These are phyloP conservation scores for Aphodius granarius DNA, from an alignment of 2,888 invertebrate species.

Conservation along the genomic window DNA sequence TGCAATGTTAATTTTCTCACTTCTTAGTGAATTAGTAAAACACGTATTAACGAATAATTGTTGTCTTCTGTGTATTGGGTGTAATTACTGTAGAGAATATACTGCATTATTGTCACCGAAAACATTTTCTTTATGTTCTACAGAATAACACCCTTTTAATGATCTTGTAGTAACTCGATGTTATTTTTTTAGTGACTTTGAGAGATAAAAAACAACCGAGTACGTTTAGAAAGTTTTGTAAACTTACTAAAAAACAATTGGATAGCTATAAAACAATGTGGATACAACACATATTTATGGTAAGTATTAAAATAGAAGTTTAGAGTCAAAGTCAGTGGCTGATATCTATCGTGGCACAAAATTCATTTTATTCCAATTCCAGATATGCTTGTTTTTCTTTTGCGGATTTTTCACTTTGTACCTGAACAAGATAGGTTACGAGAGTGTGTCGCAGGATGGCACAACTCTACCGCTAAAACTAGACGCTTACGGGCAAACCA, in stretches of 20 bases:
- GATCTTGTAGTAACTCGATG: not conserved
- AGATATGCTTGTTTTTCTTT: conserved; percentile 7
- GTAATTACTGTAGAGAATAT: not conserved
- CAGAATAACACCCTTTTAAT: not conserved
- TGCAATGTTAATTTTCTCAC: not conserved
- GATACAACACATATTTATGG: not conserved
- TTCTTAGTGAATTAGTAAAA: not conserved
- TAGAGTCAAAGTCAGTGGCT: not conserved
- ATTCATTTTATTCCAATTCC: not conserved
- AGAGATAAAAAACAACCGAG: not conserved
- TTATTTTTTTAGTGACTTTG: not conserved
- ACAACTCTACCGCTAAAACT: conserved; percentile 13
- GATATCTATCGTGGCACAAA: not conserved
- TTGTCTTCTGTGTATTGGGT: not conserved
- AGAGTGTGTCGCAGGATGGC: conserved; percentile 22
- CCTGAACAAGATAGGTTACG: conserved; percentile 7
- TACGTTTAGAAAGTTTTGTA: not conserved
- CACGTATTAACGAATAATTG: not conserved
- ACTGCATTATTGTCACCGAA: not conserved
- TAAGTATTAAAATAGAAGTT: not conserved
- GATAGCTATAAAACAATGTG: not conserved
- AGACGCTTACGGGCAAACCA: conserved; percentile 13
- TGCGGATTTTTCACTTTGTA: conserved; percentile 4
- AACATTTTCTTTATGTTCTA: not conserved
- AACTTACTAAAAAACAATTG: not conserved